Evolutionary conservation across 2,888 invertebrate species (phyloP).

Genomic region (Mythimna lalbum): DNA sequence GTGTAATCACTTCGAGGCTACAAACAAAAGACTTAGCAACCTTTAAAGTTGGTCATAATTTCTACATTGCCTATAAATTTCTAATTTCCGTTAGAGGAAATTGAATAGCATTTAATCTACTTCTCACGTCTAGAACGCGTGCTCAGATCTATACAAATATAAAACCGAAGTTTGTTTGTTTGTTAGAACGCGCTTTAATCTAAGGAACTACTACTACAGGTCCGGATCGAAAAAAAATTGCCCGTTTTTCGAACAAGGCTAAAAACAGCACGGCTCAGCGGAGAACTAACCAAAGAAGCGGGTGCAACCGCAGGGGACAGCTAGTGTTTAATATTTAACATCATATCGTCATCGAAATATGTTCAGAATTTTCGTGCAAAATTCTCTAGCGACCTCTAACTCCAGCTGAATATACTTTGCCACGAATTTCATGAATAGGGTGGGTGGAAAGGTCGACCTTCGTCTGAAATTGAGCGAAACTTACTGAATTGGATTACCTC

Average conservation of each 20-base stretch:
- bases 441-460: conserved; percentile 52
- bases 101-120: conserved; percentile 9
- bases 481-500: conserved; percentile 43
- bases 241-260: too few relatives aligned
- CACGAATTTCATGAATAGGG: conserved; percentile 45
- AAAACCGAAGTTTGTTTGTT: too few relatives aligned
- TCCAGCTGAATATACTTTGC: conserved; percentile 37
- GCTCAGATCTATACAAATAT: not conserved
- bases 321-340: conserved; percentile 8
- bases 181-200: too few relatives aligned
- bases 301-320: too few relatives aligned
- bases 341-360: conserved; percentile 9
- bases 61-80: not conserved
- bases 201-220: too few relatives aligned
- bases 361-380: conserved; percentile 30
- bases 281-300: too few relatives aligned
- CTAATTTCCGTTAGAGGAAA: not conserved
- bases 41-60: conserved; percentile 4
- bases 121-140: not conserved
- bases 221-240: too few relatives aligned
- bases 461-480: conserved; percentile 50
- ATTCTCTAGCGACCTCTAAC: conserved; percentile 29
- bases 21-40: not conserved
- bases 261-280: too few relatives aligned
- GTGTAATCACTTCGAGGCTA: not conserved